phyloP scores from a whole-genome alignment of 2,113 vertebrate genomes.

The Promerops cafer region DNA sequence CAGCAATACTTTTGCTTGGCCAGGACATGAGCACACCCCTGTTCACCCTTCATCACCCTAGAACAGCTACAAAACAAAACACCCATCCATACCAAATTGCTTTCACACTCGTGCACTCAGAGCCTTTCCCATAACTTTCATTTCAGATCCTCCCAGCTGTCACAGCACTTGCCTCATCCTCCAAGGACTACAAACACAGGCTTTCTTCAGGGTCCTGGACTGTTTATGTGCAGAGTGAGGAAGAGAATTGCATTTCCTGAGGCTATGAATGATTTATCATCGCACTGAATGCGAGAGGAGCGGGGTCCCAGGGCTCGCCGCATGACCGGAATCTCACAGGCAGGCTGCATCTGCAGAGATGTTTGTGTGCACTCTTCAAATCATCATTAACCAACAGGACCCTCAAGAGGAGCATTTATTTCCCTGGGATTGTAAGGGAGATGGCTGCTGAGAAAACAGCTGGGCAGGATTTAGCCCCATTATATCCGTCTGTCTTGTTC shows the following conservation, averaged over 20 bases:
- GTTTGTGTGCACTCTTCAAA: constrained; percentile 54
- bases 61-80: neutral
- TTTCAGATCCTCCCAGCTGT: constrained; percentile 26
- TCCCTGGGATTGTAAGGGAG: constrained; percentile 30
- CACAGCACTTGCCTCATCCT: constrained; percentile 6
- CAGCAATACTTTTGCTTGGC: neutral
- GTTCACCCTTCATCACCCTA: neutral
- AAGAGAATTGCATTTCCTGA: constrained; percentile 30
- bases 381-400: constrained; percentile 56
- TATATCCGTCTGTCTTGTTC: neutral
- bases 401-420: constrained; percentile 46
- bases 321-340: constrained; percentile 24
- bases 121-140: constrained; percentile 1
- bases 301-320: constrained; percentile 32
- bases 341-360: constrained; percentile 32
- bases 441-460: constrained; percentile 53
- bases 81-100: neutral
- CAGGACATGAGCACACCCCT: neutral
- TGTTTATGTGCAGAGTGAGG: constrained; percentile 4
- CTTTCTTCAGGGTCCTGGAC: constrained; percentile 16
- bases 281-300: constrained; percentile 15
- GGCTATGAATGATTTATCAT: constrained; percentile 64
- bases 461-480: constrained; percentile 45
- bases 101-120: neutral
- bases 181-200: constrained; percentile 23